Evolutionary conservation across 2,888 invertebrate genomes (phyloP), one percentile per base, ranked within the genome.

Genomic region (Cylindroiulus punctatus): DNA sequence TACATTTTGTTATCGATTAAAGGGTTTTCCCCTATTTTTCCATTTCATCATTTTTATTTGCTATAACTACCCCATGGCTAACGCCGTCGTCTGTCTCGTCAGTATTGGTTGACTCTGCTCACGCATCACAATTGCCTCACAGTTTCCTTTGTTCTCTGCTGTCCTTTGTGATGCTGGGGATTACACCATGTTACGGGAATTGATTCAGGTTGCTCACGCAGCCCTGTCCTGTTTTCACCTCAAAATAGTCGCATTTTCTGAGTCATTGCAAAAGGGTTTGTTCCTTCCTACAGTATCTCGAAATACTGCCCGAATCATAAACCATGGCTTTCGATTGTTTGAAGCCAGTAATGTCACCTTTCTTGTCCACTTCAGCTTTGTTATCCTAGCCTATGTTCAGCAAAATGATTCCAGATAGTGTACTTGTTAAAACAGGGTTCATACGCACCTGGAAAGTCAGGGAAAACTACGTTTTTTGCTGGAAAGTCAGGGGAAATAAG

Each of bases 91-190:
- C n/a, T n/a, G n/a, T 17, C 47, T 47, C 40, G 47, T 14, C 47
- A 47, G 8, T 47, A 17, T 47, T 47, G 22, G 26, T 5, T 26
- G 65, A 65, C 65, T 22, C 26, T 19, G 26, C 65, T 65, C 65
- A 65, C 65, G 65, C 65, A 65, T 65, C 65, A 65, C 65, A 65
- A 65, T 65, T n/a, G n/a, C 26, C 65, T 65, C 65, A 65, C 65
- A 65, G 65, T 26, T 26, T 22, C 26, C 65, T 8, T 65, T 65
- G 65, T 65, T 65, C 65, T 65, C 65, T 5, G 8, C 26, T 12
- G 22, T 65, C 65, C 65, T 22, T 65, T 65, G 65, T 65, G 65
- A 65, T 65, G 52, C n/a, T 57, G 5, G 8, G 65, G 65, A 65
- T 65, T 65, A 26, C 65, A 65, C 65, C 26, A 65, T 65, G 65